phyloP scores from a whole-genome alignment of 2,797 vertebrate species.

The Sphenopsis melanotis region DNA sequence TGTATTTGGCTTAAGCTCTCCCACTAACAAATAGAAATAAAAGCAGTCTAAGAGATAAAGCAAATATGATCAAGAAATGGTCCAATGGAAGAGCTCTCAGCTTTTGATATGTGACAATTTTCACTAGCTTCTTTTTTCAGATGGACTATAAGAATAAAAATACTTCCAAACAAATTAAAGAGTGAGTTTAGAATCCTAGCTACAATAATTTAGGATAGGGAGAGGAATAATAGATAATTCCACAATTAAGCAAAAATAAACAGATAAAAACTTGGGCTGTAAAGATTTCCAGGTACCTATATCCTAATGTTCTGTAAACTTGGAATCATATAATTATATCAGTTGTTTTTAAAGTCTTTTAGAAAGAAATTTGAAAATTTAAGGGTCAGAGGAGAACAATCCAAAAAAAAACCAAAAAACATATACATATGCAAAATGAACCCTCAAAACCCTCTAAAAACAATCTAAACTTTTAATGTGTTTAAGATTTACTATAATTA shows the following conservation, averaged over 20 bases:
- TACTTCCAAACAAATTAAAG: neutral
- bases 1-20: neutral
- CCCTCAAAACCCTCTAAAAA: accelerated
- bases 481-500: neutral
- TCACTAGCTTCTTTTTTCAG: neutral
- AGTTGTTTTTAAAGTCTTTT: neutral
- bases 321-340: neutral
- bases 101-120: neutral
- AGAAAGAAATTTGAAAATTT: neutral
- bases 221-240: neutral
- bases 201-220: neutral
- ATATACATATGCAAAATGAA: neutral
- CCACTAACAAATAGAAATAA: neutral
- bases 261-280: neutral
- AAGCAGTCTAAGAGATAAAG: neutral
- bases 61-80: neutral
- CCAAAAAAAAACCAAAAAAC: accelerated
- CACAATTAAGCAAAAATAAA: neutral
- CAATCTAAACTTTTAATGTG: neutral
- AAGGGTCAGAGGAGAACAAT: neutral
- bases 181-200: neutral
- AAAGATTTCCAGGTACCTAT: neutral
- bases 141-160: neutral
- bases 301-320: neutral
- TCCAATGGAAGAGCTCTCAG: neutral